Conservation (phyloP, 2,888 invertebrate species). For the Ormyrus thymus region DNA sequence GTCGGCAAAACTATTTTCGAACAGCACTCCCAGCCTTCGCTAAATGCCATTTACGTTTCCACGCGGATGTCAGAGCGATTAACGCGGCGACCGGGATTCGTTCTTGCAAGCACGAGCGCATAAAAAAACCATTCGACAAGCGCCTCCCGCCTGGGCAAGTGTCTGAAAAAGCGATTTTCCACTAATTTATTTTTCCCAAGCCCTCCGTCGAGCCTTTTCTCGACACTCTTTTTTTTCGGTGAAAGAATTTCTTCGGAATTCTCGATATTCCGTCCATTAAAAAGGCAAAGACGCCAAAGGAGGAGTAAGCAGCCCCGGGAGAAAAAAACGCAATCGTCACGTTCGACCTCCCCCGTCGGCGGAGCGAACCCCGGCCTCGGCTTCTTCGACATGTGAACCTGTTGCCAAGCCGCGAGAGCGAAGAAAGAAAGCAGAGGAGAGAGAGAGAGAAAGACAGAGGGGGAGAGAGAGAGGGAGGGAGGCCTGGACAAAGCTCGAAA, state of each 20-base stretch:
- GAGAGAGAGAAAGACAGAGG: background rate
- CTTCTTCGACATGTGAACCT: slow-evolving; percentile 18
- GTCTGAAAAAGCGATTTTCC: slow-evolving; percentile 18
- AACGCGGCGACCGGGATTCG: background rate
- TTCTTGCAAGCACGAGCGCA: slow-evolving; percentile 30
- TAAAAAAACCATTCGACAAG: background rate
- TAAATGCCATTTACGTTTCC: background rate
- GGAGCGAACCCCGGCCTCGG: background rate
- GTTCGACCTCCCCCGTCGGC: slow-evolving; percentile 23
- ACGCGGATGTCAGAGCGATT: slow-evolving; percentile 15
- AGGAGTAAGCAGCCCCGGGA: slow-evolving; percentile 13
- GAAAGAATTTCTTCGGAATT: background rate
- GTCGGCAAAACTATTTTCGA: no score
- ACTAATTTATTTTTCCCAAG: background rate
- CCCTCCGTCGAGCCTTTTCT: no score
- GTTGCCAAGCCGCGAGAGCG: background rate
- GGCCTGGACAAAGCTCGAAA: slow-evolving; percentile 12
- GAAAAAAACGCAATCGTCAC: slow-evolving; percentile 42
- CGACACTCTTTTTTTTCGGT: background rate
- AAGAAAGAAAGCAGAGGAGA: background rate
- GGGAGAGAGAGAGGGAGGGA: background rate
- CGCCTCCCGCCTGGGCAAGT: background rate
- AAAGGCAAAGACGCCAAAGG: slow-evolving; percentile 8
- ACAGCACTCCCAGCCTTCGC: no score
- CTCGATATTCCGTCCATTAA: slow-evolving; percentile 28